Base-by-base conservation (phyloP, 2,113 vertebrate genomes). In the Tetraodon nigroviridis region DNA sequence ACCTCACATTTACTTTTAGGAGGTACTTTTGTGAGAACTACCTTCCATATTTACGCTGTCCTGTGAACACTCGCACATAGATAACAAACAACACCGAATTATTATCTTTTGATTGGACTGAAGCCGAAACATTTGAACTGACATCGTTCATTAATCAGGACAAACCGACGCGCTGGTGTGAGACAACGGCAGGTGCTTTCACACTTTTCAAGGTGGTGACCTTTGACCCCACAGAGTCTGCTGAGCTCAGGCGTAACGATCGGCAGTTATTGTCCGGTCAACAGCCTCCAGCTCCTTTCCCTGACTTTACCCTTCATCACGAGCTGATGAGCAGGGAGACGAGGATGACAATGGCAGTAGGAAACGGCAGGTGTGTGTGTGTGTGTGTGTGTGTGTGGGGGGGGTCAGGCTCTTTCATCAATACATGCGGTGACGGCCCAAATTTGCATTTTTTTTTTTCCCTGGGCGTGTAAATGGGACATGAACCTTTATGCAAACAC, bases 401-500 rank as follows among this genome's bases (percentile, higher is more conserved):
- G n/a, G 53, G 79, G 69, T 70, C 67, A 75, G 78, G 51, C 61
- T 67, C 8, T 37, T 8, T 37, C 32, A 86, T 90, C 86, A 86
- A 87, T 88, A 84, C 56, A 49, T 59, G 58, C 79, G 70, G 76
- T 79, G 76, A 60, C 81, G 76, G 73, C 42, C 22, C 57, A 74
- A 44, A 87, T 91, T 87, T 87, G 84, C 85, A 86, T 86, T 64
- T 59, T 54, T 74, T 58, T 67, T 67, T 58, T 45, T 61, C 61
- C 55, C 49, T 72, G 51, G 76, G 19, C 70, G 73, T 56, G 46
- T 66, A 79, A 77, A 80, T 73, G 80, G 79, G 71, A 79, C 71
- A 69, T 77, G 76, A 74, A 79, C 18, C 75, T 81, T 86, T 81
- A 84, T 84, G 79, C 79, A 84, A 85, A 88, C 69, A 70, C 64